Evolutionary conservation across 2,113 vertebrate genomes (phyloP).

Genomic region (Chunga burmeisteri): DNA sequence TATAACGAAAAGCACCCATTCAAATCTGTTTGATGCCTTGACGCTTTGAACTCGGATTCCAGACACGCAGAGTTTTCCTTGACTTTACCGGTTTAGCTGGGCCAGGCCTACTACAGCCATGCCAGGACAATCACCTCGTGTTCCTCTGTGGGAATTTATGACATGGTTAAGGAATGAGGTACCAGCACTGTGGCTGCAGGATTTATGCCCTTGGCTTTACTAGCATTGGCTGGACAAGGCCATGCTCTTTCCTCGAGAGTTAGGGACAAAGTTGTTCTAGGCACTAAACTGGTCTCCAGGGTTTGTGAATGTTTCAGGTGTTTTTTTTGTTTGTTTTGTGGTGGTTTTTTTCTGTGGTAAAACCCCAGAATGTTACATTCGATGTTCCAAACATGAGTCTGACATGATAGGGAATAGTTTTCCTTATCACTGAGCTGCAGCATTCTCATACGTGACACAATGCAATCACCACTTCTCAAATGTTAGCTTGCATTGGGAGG

Average conservation of each 20-base stretch:
- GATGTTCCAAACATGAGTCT: not conserved
- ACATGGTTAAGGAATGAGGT: not conserved
- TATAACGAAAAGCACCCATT: not conserved
- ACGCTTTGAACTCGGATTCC: not conserved
- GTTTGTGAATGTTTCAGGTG: not conserved
- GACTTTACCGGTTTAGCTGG: not conserved
- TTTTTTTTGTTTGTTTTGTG: not conserved
- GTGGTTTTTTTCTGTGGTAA: not conserved
- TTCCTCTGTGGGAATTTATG: not conserved
- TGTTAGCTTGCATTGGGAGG: not conserved
- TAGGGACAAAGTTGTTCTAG: not conserved
- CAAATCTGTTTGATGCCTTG: not conserved
- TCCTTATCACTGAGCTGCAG: not conserved
- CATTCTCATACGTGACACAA: not conserved
- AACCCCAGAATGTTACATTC: not conserved
- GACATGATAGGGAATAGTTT: not conserved
- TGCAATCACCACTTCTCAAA: not conserved
- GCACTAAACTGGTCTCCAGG: not conserved
- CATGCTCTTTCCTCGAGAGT: not conserved
- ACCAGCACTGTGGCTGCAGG: not conserved
- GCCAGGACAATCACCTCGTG: accelerated
- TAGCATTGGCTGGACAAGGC: not conserved
- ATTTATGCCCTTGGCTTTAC: not conserved
- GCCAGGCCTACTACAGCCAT: not conserved
- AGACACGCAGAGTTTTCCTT: not conserved